Conservation (phyloP, 2,113 vertebrate genomes). For the Sinocyclocheilus anshuiensis region DNA sequence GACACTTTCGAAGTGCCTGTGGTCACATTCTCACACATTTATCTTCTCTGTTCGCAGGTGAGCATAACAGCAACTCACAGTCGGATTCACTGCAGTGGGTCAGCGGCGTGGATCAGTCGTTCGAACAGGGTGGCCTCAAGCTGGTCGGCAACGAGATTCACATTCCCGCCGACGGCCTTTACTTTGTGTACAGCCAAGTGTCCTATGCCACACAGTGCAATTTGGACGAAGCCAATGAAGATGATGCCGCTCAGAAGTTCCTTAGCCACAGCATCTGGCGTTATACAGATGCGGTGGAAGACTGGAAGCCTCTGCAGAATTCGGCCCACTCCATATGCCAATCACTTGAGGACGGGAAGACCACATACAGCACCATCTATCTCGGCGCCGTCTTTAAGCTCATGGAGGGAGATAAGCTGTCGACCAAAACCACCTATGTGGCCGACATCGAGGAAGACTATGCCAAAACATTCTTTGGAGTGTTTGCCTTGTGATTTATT, state of each 20-base stretch:
- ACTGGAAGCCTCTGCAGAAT: conserved; percentile 60
- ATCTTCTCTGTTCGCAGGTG: neutral
- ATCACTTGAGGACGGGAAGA: neutral
- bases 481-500: conserved; percentile 70
- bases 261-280: conserved; percentile 67
- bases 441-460: neutral
- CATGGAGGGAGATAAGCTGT: conserved; percentile 61
- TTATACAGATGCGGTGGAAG: conserved; percentile 50
- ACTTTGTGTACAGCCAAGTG: conserved; percentile 78
- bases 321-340: conserved; percentile 67
- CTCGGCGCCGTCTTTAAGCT: conserved; percentile 75
- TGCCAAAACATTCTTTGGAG: conserved; percentile 74
- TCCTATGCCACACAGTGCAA: conserved; percentile 67
- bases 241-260: neutral
- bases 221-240: rapidly evolving
- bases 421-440: conserved; percentile 53
- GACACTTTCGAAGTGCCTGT: too few species aligned
- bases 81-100: conserved; percentile 60
- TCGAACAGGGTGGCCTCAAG: conserved; percentile 62
- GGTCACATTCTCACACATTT: neutral
- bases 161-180: conserved; percentile 68
- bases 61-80: rapidly evolving
- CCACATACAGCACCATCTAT: conserved; percentile 66
- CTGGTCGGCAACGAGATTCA: conserved; percentile 67
- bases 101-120: conserved; percentile 60